Evolutionary conservation across 1,140 invertebrate species (phyloP).

Genomic region (Pseudomyrmex gracilis): DNA sequence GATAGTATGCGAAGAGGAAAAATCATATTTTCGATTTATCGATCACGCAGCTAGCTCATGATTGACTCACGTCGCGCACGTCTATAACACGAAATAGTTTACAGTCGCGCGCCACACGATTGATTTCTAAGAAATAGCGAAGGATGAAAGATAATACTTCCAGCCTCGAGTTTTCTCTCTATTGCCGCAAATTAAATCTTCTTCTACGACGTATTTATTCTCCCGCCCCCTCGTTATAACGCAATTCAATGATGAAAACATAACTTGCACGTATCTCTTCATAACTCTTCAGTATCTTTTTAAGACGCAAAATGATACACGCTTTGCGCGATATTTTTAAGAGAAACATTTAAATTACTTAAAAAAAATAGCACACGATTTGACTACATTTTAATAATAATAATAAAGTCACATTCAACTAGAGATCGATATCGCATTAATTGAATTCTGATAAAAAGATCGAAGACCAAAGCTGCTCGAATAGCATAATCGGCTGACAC

Average conservation of each 20-base stretch:
- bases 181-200: constrained; percentile 23
- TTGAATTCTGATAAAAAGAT: constrained; percentile 5
- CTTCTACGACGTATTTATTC: neutral
- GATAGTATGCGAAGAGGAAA: constrained; percentile 47
- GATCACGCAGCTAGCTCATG: constrained; percentile 41
- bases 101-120: neutral
- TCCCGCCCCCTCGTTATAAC: too few species aligned
- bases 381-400: too few species aligned
- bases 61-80: constrained; percentile 17
- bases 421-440: constrained; percentile 9
- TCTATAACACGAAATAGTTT: constrained; percentile 35
- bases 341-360: too few species aligned
- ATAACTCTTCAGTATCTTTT: too few species aligned
- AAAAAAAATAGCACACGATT: too few species aligned
- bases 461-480: neutral
- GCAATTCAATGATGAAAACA: neutral
- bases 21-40: constrained; percentile 55
- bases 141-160: constrained; percentile 40
- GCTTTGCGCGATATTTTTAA: too few species aligned
- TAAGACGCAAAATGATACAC: too few species aligned
- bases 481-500: constrained; percentile 19
- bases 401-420: neutral
- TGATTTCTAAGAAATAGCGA: constrained; percentile 36
- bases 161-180: constrained; percentile 7
- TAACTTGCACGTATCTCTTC: too few species aligned